Conservation (phyloP, 2,888 invertebrate species). For the Tachina fera region DNA sequence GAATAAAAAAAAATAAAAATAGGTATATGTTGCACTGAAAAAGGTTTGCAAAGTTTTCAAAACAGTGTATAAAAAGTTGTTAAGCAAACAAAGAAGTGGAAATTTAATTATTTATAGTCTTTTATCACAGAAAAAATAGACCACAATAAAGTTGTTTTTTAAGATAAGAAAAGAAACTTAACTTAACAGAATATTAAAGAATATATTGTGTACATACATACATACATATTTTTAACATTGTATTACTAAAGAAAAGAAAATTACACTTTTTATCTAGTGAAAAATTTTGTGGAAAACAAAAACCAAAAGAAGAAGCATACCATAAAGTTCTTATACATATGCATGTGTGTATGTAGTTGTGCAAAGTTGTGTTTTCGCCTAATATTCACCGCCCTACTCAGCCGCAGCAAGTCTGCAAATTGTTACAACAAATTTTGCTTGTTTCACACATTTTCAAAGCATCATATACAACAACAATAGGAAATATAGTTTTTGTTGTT, state of each 20-base stretch:
- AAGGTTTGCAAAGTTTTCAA: background rate
- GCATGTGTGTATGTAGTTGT: background rate
- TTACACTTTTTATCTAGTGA: background rate
- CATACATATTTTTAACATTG: background rate
- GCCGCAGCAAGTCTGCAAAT: conserved; percentile 36
- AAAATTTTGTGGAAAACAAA: background rate
- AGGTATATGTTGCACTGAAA: background rate
- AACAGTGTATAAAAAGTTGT: background rate
- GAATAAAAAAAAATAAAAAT: background rate
- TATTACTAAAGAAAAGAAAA: background rate
- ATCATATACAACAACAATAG: conserved; percentile 40
- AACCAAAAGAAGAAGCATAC: conserved; percentile 46
- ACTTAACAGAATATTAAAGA: background rate
- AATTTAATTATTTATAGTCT: background rate
- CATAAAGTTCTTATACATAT: conserved; percentile 57
- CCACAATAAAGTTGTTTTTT: background rate
- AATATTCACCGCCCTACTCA: conserved; percentile 60
- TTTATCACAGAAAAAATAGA: background rate
- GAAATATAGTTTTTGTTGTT: conserved; percentile 3
- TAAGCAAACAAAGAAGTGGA: background rate
- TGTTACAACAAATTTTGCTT: conserved; percentile 39
- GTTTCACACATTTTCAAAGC: conserved; percentile 37
- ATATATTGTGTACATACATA: background rate
- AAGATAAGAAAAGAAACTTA: conserved; percentile 2
- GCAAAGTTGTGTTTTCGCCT: conserved; percentile 38